Evolutionary conservation across 2,888 invertebrate genomes (phyloP), one percentile per base, ranked within the genome.

Genomic region (Ctena decussata): DNA sequence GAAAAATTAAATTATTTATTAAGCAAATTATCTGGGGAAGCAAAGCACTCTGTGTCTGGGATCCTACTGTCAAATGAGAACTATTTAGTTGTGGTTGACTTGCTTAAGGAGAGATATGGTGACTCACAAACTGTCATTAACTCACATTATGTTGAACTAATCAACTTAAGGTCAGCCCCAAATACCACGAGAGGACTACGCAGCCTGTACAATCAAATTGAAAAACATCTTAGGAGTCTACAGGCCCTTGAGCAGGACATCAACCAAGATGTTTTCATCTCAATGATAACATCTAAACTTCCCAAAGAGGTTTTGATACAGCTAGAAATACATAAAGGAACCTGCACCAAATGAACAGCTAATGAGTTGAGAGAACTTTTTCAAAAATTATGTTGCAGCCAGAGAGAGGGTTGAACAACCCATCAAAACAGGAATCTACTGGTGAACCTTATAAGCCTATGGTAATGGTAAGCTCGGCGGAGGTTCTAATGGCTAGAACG

Each of bases 161-260:
- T n/a, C n/a, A n/a, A n/a, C n/a, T n/a, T n/a, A n/a, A n/a, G n/a
- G n/a, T n/a, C n/a, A n/a, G n/a, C n/a, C n/a, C n/a, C n/a, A n/a
- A n/a, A n/a, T n/a, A n/a, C n/a, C n/a, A n/a, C 21, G 75, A 53
- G 37, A 18, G 44, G 65, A 41, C 41, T 82, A 21, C 39, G 82
- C 46, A 18, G 37, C 44, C 75, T 75, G 5, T 35, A 46, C 3
- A 65, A 80, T 15, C 39, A 39, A 11, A 27, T 60, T 41, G 77
- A 82, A 21, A 77, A 39, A n/a, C 82, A 71, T 65, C 24, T 82
- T 24, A 49, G 82, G 35, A 77, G 71, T 41, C 46, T 81, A 21
- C 76, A 76, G 32, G 76, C 53, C 0, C 37, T 81, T 12, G 27
- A 71, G 1, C 30, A 60, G 39, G 46, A 77, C 35, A 46, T 57